Evolutionary conservation across 2,797 vertebrate species (phyloP).

Genomic region (Falco peregrinus): DNA sequence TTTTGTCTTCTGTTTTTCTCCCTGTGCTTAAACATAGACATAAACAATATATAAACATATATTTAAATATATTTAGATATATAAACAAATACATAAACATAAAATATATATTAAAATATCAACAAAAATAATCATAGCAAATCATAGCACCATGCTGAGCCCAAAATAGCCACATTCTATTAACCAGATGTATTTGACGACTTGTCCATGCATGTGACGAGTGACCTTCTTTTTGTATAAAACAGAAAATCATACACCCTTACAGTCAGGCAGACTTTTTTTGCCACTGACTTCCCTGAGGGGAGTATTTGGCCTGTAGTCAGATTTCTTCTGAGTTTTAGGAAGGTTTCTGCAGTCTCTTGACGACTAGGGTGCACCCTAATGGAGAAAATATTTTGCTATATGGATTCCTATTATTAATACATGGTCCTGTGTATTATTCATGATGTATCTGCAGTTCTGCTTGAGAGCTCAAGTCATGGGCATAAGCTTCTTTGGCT

Average conservation of each 20-base stretch:
- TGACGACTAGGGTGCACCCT: not conserved
- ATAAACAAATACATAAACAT: no score
- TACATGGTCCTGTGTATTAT: constrained; percentile 10
- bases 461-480: not conserved
- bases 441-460: not conserved
- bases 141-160: not conserved
- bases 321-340: not conserved
- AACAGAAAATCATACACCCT: not conserved
- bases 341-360: not conserved
- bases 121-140: not conserved
- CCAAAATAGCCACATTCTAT: not conserved
- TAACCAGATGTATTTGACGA: constrained; percentile 17
- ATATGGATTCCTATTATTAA: not conserved
- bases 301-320: not conserved
- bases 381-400: constrained; percentile 7
- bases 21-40: not conserved
- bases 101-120: not conserved
- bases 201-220: not conserved
- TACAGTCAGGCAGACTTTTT: not conserved
- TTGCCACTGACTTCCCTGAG: not conserved
- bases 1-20: not conserved
- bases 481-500: not conserved
- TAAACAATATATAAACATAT: not conserved
- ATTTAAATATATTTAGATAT: no score
- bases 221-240: not conserved